Conservation (phyloP, 2,113 vertebrate genomes). For the Salvelinus namaycush region DNA sequence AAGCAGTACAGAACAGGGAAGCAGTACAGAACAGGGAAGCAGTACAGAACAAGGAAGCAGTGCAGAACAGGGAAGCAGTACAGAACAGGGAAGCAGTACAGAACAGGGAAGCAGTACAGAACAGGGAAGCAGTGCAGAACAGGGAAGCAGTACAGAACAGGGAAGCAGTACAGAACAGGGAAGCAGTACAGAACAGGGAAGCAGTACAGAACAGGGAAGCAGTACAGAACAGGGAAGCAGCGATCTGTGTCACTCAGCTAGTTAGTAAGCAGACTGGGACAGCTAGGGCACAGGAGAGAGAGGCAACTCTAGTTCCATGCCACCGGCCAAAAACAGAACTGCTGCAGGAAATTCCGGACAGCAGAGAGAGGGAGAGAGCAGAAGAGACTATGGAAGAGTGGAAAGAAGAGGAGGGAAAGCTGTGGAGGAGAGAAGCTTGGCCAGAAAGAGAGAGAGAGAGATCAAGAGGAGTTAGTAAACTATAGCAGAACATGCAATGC, state of each 20-base stretch:
- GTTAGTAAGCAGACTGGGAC: neutral
- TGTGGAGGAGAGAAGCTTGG: conserved; percentile 72
- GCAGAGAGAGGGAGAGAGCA: conserved; percentile 73
- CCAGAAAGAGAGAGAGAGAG: neutral
- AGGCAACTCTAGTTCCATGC: conserved; percentile 89
- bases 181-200: too few species aligned
- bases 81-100: too few species aligned
- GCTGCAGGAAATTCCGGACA: conserved; percentile 90
- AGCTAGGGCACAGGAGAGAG: neutral
- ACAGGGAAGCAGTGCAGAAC: too few species aligned
- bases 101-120: too few species aligned
- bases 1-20: too few species aligned
- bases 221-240: too few species aligned
- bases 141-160: too few species aligned
- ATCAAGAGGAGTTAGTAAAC: conserved; percentile 4
- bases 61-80: too few species aligned
- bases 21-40: too few species aligned
- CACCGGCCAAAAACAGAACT: conserved; percentile 98
- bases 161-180: too few species aligned
- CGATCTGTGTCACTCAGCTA: neutral
- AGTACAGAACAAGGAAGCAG: too few species aligned
- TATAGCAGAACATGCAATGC: conserved; percentile 1
- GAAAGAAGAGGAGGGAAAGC: conserved; percentile 75
- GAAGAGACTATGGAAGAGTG: conserved; percentile 39
- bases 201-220: too few species aligned